Conservation (phyloP, 1,140 invertebrate species). For the Macrostomum lignano region DNA sequence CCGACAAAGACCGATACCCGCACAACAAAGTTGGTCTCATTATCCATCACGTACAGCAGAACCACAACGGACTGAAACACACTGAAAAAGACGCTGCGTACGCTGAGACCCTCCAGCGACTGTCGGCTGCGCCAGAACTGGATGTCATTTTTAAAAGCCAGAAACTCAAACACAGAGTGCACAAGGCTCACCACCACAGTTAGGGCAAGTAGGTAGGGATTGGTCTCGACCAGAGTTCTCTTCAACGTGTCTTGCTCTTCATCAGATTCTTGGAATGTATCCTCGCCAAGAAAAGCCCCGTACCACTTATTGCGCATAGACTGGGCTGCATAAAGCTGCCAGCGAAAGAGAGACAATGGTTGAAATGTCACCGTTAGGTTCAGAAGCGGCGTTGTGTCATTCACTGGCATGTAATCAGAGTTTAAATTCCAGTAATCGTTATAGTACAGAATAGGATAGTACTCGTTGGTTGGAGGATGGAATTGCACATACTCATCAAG, state of each 20-base stretch:
- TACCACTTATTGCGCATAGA: constrained; percentile 41
- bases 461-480: constrained; percentile 44
- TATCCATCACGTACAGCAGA: constrained; percentile 76
- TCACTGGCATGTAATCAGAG: constrained; percentile 73
- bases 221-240: constrained; percentile 79
- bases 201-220: constrained; percentile 62
- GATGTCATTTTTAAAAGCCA: constrained; percentile 99
- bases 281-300: constrained; percentile 6
- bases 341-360: constrained; percentile 74
- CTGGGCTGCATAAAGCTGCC: constrained; percentile 79
- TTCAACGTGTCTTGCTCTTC: constrained; percentile 86
- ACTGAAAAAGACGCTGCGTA: constrained; percentile 91
- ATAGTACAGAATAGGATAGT: constrained; percentile 71
- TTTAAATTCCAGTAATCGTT: constrained; percentile 98
- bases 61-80: constrained; percentile 85
- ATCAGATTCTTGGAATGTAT: constrained; percentile 39
- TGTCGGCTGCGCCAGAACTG: constrained; percentile 97
- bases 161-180: constrained; percentile 84
- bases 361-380: constrained; percentile 51
- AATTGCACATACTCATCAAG: constrained; percentile 68
- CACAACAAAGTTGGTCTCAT: constrained; percentile 86
- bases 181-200: constrained; percentile 72
- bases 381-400: constrained; percentile 38
- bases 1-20: constrained; percentile 53
- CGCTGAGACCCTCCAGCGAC: constrained; percentile 77